Conservation (phyloP, 2,113 vertebrate genomes). For the Boleophthalmus pectinirostris region DNA sequence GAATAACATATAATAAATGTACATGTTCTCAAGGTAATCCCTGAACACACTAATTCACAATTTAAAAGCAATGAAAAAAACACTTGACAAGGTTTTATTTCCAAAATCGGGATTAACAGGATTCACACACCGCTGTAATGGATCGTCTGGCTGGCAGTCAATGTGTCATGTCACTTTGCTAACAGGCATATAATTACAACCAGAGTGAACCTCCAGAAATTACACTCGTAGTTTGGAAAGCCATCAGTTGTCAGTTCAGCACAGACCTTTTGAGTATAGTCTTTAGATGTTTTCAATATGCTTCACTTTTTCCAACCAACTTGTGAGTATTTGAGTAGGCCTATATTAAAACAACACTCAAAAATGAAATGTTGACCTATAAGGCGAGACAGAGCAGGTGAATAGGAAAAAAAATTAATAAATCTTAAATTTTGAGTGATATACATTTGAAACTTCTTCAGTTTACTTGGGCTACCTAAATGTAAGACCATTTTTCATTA, state of each 20-base stretch:
- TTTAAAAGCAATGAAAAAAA: constrained; percentile 15
- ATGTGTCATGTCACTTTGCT: constrained; percentile 38
- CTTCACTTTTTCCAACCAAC: background rate
- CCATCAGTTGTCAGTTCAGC: constrained; percentile 16
- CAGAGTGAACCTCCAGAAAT: constrained; percentile 28
- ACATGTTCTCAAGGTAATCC: constrained; percentile 12
- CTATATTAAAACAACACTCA: background rate
- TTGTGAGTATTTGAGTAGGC: background rate
- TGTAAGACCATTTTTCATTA: too few relatives aligned
- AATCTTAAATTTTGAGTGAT: too few relatives aligned
- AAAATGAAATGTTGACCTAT: background rate
- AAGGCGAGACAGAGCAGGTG: too few relatives aligned
- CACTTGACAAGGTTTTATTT: constrained; percentile 28
- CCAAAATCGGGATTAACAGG: constrained; percentile 33
- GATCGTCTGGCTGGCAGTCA: constrained; percentile 15
- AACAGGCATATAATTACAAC: constrained; percentile 43
- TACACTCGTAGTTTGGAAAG: constrained; percentile 32
- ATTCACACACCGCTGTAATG: constrained; percentile 26
- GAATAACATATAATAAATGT: constrained; percentile 21
- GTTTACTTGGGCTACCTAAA: too few relatives aligned
- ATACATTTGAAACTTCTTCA: too few relatives aligned
- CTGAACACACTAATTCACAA: constrained; percentile 25
- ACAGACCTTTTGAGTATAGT: constrained; percentile 6
- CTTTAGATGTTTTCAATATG: background rate
- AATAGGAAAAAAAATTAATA: too few relatives aligned